Conservation (phyloP, 2,113 vertebrate genomes). For the Neotragus moschatus region DNA sequence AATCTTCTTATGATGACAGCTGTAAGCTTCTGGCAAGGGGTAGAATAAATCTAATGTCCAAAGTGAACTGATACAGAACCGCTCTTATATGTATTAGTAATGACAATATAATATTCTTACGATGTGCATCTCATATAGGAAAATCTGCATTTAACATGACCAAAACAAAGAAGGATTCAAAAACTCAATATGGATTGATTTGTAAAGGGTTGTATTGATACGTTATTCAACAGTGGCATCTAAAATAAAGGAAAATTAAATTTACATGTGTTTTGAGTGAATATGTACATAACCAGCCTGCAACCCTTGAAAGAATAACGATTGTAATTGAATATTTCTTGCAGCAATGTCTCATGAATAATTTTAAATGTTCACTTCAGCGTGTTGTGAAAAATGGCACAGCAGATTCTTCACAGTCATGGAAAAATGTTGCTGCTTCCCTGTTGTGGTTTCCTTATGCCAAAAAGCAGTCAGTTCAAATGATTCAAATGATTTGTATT, state of each 20-base stretch:
- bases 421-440: not conserved
- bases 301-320: not conserved
- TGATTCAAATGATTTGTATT: not conserved
- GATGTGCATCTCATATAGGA: not conserved
- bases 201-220: not conserved
- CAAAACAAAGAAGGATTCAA: not conserved
- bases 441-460: not conserved
- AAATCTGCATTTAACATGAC: not conserved
- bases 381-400: not conserved
- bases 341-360: not conserved
- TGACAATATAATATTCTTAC: not conserved
- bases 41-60: not conserved
- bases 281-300: not conserved
- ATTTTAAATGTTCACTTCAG: not conserved
- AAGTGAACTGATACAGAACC: not conserved
- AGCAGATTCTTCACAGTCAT: not conserved
- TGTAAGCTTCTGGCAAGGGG: not conserved
- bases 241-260: constrained; percentile 23
- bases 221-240: not conserved
- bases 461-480: not conserved
- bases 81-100: not conserved
- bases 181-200: not conserved
- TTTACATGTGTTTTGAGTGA: not conserved
- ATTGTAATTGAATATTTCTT: not conserved
- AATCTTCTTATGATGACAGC: constrained; percentile 25